Evolutionary conservation across 2,797 vertebrate species (phyloP).

Genomic region (Alosa sapidissima): DNA sequence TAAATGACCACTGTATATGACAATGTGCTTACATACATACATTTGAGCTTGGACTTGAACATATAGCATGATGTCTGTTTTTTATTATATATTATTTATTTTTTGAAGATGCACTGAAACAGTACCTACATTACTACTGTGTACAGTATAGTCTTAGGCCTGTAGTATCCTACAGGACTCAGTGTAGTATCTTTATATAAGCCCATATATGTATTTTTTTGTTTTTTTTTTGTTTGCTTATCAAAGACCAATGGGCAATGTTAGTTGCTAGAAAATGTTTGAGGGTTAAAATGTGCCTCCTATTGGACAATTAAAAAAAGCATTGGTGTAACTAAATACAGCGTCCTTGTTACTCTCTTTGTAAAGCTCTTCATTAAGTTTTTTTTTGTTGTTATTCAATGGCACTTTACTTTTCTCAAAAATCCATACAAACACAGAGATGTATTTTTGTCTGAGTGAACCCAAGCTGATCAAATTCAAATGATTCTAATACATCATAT

Average conservation of each 20-base stretch:
- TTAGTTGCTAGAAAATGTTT: neutral
- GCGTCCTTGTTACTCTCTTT: neutral
- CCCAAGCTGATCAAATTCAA: slow-evolving; percentile 61
- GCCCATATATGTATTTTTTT: neutral
- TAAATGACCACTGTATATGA: no score
- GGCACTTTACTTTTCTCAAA: neutral
- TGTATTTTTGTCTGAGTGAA: slow-evolving; percentile 43
- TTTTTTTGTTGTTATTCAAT: no score
- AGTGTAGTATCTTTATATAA: no score
- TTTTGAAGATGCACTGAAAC: neutral
- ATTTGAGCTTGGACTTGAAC: no score
- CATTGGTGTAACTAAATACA: neutral
- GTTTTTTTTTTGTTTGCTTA: neutral
- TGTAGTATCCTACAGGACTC: neutral
- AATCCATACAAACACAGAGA: neutral
- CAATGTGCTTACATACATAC: neutral
- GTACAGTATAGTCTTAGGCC: neutral
- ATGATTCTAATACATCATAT: slow-evolving; percentile 64
- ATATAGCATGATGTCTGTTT: no score
- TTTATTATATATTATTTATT: neutral
- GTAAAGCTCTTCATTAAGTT: neutral
- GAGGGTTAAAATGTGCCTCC: slow-evolving; percentile 11
- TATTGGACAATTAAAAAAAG: slow-evolving; percentile 1
- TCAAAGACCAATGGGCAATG: neutral
- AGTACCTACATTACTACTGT: neutral